Evolutionary conservation across 2,797 vertebrate species (phyloP), one percentile per base, ranked within the genome.

Genomic region (Ispidina picta): DNA sequence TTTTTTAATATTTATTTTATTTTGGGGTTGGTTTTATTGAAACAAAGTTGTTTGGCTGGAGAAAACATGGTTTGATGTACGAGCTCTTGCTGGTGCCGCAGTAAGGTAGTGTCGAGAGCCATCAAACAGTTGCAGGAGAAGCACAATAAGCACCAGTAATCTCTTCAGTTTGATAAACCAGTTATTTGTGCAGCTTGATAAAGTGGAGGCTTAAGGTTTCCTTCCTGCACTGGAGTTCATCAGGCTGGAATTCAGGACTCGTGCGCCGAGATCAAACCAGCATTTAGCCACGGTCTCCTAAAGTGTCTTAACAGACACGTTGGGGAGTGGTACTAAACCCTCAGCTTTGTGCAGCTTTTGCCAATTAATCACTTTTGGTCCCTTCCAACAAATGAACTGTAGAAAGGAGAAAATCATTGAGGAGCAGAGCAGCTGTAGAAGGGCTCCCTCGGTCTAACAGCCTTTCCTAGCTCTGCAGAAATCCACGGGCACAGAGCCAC

Each of bases 171-270:
- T 76, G 92, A 91, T 87, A 91, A 93, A 86, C 46, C 15, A 0
- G 17, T 29, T 84, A 44, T 91, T 86, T 93, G 86, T 89, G 85
- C 39, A 91, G 71, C 71, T 64, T 33, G 85, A 89, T 76, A 86
- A 86, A 84, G 68, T 12, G 26, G 77, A 48, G 77, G 62, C 93
- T 91, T 26, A 23, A 71, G 72, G 29, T 86, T 89, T 93, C 93
- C 93, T 96, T 94, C 95, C 95, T 95, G 92, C 0, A 0, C 93
- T 95, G 95, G 78, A 22, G 20, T 86, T 85, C 1, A 10, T 95
- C 94, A 86, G 18, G 0, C 79, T 78, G 95, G 55, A 35, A 23
- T 39, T 63, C 33, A n/a, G 79, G 52, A 4, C 77, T 64, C 3
- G 39, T 51, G 88, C 12, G 2, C 33, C 0, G 48, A 25, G 59